Base-by-base conservation (phyloP, 2,797 vertebrate genomes). In the Falco biarmicus region DNA sequence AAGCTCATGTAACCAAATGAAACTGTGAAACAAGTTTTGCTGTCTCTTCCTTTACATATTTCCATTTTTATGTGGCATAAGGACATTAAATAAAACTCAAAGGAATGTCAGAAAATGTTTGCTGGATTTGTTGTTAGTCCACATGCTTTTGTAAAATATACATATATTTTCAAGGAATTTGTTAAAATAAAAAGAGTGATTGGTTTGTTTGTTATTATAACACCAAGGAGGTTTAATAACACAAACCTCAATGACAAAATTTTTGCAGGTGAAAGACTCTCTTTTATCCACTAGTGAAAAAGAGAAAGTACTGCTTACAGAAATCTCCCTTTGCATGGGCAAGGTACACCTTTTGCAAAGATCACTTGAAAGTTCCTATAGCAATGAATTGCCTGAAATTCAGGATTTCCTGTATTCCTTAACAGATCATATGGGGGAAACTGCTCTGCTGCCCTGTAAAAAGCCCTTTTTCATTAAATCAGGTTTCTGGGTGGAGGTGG, bases 361-460 rank as follows among this genome's bases (percentile, higher is more conserved):
- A 50, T 10, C 14, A 54, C 12, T 3, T 1, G 13, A 29, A 2
- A 71, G 1, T 5, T 79, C 6, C 14, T 48, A n/a, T 28, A 59
- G 8, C 3, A 48, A 47, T 22, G 3, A 1, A 15, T 20, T 31
- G 9, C 8, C 11, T 59, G 56, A 70, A 64, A 54, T 74, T 63
- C 10, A 37, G 26, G 15, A n/a, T 10, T 68, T 90, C 13, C 16
- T 31, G 15, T 4, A 73, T n/a, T 50, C 9, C 24, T 56, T 32
- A 56, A n/a, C 19, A 43, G 9, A 32, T 41, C 9, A 19, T 20
- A 39, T 0, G 1, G 7, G 7, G 9, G 4, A 66, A 84, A 11
- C 0, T 21, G 0, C 4, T 70, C 26, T 61, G 12, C 17, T 63
- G 1, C 3, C 4, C 4, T 63, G 2, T 8, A 74, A 81, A 61